Evolutionary conservation across 2,888 invertebrate species (phyloP), one percentile per base, ranked within the genome.

Genomic region (Orthosia gothica): DNA sequence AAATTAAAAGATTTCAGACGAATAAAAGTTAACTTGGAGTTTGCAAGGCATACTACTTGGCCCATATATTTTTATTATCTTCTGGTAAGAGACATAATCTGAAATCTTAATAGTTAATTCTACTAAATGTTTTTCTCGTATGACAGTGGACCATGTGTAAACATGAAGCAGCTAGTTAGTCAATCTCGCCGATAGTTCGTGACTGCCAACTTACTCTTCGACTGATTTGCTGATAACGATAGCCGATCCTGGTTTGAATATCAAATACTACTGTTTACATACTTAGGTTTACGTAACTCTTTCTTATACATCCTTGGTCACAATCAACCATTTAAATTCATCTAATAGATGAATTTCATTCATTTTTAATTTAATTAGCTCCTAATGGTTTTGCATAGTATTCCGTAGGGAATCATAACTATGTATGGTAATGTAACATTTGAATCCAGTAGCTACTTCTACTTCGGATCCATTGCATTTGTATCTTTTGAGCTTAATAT

Each of bases 131-230:
- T 50, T 69, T 76, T 76, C 57, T 66, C 83, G 79, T 81, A 67
- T 64, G 49, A 70, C 81, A 85, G 69, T 84, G 81, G 70, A 83
- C 45, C 18, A 66, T 54, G 54, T 77, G 58, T 70, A 70, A 73
- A 79, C 74, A 77, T 47, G 49, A 70, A 58, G 45, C 57, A 57
- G 76, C 79, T 80, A 73, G 84, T 83, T 86, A 73, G 79, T 84
- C 84, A 84, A 88, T 80, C 82, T 68, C 76, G 63, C 54, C 78
- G 73, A 89, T 87, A 81, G 83, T 70, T 91, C 93, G 93, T 93
- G 93, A 93, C 91, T 90, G 74, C 87, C 89, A 87, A 90, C 91
- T 91, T 91, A 91, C 81, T 79, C 79, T 66, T 81, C 82, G 71
- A 83, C 69, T 70, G 85, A 88, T 88, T 75, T 67, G 62, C 77